Evolutionary conservation across 2,888 invertebrate species (phyloP).

Genomic region (Caenorhabditis zanzibari): DNA sequence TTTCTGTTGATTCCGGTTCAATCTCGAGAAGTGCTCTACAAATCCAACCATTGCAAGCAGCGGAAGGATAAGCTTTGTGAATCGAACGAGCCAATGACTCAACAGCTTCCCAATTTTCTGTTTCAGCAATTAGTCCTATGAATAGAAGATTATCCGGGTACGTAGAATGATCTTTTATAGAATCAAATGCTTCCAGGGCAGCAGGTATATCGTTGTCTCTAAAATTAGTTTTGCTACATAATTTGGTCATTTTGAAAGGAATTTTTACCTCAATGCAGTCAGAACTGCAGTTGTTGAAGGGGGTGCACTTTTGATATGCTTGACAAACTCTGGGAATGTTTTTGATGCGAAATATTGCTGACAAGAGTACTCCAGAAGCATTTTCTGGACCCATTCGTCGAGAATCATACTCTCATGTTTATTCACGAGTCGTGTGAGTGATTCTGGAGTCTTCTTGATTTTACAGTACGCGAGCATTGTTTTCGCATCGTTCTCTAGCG

Average conservation of each 20-base stretch:
- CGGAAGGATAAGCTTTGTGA: neutral
- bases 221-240: neutral
- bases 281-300: slow-evolving; percentile 4
- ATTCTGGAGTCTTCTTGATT: neutral
- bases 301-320: neutral
- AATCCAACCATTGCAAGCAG: slow-evolving; percentile 44
- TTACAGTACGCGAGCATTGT: slow-evolving; percentile 25
- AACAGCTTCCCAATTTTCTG: slow-evolving; percentile 62
- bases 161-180: neutral
- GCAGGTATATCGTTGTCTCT: slow-evolving; percentile 40
- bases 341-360: slow-evolving; percentile 33
- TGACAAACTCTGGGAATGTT: slow-evolving; percentile 22
- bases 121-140: slow-evolving; percentile 39
- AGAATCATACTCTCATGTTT: neutral
- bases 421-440: neutral
- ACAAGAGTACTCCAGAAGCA: slow-evolving; percentile 20
- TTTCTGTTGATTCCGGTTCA: slow-evolving; percentile 20
- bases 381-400: slow-evolving; percentile 38
- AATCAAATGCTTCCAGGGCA: slow-evolving; percentile 53
- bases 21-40: slow-evolving; percentile 36
- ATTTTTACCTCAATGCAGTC: slow-evolving; percentile 22
- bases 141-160: slow-evolving; percentile 61
- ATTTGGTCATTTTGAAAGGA: neutral
- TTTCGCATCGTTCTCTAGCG: slow-evolving; percentile 9
- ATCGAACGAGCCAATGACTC: slow-evolving; percentile 13